Conservation (phyloP, 2,888 invertebrate species). For the Sinohyriopsis cumingii region DNA sequence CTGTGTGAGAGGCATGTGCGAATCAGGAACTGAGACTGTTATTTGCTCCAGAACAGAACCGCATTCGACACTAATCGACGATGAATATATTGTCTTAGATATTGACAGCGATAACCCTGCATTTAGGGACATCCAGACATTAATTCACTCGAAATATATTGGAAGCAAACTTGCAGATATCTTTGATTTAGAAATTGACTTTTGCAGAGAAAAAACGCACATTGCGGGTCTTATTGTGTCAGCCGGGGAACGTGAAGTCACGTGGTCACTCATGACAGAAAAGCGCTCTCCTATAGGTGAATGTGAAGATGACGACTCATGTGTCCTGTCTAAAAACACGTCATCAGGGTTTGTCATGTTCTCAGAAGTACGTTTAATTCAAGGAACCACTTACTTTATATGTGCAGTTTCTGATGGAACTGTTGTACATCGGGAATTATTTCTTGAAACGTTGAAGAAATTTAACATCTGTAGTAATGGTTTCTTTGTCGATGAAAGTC, state of each 20-base stretch:
- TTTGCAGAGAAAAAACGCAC: not conserved
- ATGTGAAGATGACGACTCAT: slow-evolving; percentile 8
- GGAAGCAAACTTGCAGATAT: slow-evolving; percentile 4
- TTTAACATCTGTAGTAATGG: slow-evolving; percentile 19
- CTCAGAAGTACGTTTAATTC: not conserved
- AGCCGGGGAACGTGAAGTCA: slow-evolving; percentile 1
- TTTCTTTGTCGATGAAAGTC: slow-evolving; percentile 12
- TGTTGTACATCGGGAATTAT: not conserved
- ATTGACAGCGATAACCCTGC: not conserved
- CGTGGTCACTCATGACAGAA: slow-evolving; percentile 12
- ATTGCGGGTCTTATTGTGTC: slow-evolving; percentile 2
- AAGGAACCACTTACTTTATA: slow-evolving; percentile 1
- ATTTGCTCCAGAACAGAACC: not conserved
- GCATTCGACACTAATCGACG: too few species aligned
- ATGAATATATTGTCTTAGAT: slow-evolving; percentile 1
- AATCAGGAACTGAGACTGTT: not conserved
- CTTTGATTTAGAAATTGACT: slow-evolving; percentile 6
- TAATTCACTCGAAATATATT: slow-evolving; percentile 1
- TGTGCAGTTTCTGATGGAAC: not conserved
- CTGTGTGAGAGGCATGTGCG: not conserved
- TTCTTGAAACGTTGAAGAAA: slow-evolving; percentile 2
- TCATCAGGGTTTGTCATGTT: slow-evolving; percentile 5
- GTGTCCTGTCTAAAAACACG: slow-evolving; percentile 1
- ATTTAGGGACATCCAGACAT: not conserved
- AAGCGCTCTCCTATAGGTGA: not conserved